Evolutionary conservation across 2,113 vertebrate genomes (phyloP).

Genomic region (Phyllostomus discolor): DNA sequence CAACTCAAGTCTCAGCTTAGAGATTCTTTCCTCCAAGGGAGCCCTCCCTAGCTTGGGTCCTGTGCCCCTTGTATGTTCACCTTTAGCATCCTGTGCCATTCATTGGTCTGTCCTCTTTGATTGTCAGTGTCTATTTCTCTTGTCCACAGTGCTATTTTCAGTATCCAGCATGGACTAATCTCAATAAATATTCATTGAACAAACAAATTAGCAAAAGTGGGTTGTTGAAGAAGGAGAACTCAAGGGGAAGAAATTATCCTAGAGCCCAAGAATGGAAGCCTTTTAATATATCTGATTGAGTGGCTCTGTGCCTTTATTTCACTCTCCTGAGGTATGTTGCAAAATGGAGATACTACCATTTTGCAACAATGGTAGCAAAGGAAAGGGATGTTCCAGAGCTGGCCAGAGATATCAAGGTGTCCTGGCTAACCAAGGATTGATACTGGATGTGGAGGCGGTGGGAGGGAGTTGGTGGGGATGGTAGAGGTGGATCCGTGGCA

Average conservation of each 20-base stretch:
- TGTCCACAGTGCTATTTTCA: neutral
- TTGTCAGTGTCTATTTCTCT: neutral
- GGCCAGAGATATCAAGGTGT: neutral
- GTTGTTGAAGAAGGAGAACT: neutral
- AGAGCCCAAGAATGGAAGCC: neutral
- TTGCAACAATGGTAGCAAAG: neutral
- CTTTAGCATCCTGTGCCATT: neutral
- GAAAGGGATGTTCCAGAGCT: neutral
- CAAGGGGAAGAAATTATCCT: neutral
- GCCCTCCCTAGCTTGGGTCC: neutral
- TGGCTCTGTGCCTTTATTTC: neutral
- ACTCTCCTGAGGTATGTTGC: neutral
- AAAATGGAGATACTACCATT: neutral
- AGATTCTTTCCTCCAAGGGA: neutral
- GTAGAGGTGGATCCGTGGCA: neutral
- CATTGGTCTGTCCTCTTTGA: neutral
- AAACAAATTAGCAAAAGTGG: neutral
- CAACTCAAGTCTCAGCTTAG: neutral
- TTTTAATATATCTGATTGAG: neutral
- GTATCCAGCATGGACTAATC: neutral
- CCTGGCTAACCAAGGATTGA: neutral
- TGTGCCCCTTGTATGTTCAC: neutral
- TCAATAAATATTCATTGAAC: constrained; percentile 1
- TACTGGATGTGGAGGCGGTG: neutral
- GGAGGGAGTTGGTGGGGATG: neutral